These are phyloP conservation scores for Ectropis grisescens DNA, from an alignment of 1,140 invertebrate species.

Conservation along the genomic window DNA sequence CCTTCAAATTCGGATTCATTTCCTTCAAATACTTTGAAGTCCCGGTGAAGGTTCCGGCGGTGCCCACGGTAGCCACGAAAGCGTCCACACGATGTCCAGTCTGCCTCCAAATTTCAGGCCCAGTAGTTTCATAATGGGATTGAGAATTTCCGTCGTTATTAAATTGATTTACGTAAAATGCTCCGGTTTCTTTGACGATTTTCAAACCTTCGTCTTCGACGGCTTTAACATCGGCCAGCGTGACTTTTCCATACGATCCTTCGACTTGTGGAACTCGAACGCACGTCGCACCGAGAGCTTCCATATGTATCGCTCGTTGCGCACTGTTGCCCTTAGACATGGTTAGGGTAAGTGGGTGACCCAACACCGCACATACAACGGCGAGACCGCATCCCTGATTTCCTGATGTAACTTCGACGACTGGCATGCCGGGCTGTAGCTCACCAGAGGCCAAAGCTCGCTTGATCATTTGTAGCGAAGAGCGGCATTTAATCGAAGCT, in stretches of 20 bases:
- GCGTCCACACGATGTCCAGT: slow-evolving; percentile 48
- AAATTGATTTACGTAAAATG: slow-evolving; percentile 53
- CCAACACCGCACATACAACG: slow-evolving; percentile 49
- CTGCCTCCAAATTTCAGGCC: slow-evolving; percentile 57
- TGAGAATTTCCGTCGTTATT: slow-evolving; percentile 36
- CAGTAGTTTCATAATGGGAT: slow-evolving; percentile 43
- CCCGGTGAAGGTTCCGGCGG: slow-evolving; percentile 48
- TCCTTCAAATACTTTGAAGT: slow-evolving; percentile 50
- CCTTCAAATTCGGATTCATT: slow-evolving; percentile 35
- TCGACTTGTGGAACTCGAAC: slow-evolving; percentile 49
- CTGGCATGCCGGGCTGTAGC: slow-evolving; percentile 35
- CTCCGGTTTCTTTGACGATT: slow-evolving; percentile 34
- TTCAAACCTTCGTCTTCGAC: slow-evolving; percentile 38
- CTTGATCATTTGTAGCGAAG: slow-evolving; percentile 46
- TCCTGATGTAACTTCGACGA: slow-evolving; percentile 53
- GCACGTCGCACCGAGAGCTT: slow-evolving; percentile 53
- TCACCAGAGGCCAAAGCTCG: slow-evolving; percentile 30
- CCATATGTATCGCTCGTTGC: slow-evolving; percentile 54
- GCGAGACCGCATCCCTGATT: slow-evolving; percentile 56
- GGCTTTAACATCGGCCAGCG: slow-evolving; percentile 39
- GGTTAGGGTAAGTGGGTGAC: slow-evolving; percentile 42
- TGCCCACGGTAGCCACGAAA: slow-evolving; percentile 51
- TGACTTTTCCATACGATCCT: slow-evolving; percentile 54
- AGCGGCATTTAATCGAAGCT: slow-evolving; percentile 52
- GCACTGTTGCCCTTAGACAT: slow-evolving; percentile 56